Evolutionary conservation across 1,140 invertebrate genomes (phyloP).

Genomic region (Apis dorsata): DNA sequence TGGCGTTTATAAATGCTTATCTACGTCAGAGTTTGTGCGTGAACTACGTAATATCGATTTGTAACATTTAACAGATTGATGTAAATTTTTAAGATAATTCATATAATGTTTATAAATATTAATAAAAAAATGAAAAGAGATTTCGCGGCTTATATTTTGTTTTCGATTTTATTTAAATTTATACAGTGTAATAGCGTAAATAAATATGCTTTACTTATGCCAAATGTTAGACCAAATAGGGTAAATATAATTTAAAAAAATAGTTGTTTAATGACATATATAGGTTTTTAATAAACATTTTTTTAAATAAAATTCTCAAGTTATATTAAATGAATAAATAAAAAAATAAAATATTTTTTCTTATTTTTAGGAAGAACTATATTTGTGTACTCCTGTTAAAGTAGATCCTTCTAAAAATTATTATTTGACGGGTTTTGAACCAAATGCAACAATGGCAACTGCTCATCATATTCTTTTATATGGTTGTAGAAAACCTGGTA

Average conservation of each 20-base stretch:
- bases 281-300: not conserved
- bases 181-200: slow-evolving; percentile 64
- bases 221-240: slow-evolving; percentile 84
- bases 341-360: not conserved
- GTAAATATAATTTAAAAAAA: slow-evolving; percentile 78
- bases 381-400: slow-evolving; percentile 91
- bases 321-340: not conserved
- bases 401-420: slow-evolving; percentile 85
- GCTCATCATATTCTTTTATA: slow-evolving; percentile 98
- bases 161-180: slow-evolving; percentile 59
- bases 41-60: slow-evolving; percentile 46
- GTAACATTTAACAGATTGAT: slow-evolving; percentile 45
- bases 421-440: slow-evolving; percentile 94
- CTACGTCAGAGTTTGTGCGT: slow-evolving; percentile 32
- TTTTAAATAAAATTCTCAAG: not conserved
- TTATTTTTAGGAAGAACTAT: slow-evolving; percentile 88
- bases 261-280: not conserved
- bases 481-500: slow-evolving; percentile 93
- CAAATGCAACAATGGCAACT: slow-evolving; percentile 93
- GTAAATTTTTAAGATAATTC: not conserved
- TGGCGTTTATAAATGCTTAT: slow-evolving; percentile 27
- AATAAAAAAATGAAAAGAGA: slow-evolving; percentile 40
- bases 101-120: not conserved
- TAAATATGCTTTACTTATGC: slow-evolving; percentile 86
- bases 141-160: slow-evolving; percentile 33